These are phyloP conservation scores for Callosobruchus maculatus DNA, from an alignment of 2,888 invertebrate genomes.

Conservation along the genomic window DNA sequence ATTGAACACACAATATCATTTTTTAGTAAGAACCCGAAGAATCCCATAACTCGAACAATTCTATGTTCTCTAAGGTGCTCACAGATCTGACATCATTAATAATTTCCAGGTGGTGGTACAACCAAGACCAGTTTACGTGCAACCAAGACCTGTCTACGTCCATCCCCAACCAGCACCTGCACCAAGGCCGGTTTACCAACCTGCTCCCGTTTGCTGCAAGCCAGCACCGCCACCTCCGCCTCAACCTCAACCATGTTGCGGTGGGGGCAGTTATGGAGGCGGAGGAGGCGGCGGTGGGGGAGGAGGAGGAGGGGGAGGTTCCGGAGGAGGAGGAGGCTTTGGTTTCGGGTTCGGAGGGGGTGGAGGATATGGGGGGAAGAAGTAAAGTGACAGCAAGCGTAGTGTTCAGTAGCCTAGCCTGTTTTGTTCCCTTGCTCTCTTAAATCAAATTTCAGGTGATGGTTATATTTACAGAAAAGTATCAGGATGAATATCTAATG, in stretches of 20 bases:
- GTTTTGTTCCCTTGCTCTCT: too few species aligned
- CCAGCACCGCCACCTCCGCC: background rate
- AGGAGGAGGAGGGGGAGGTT: background rate
- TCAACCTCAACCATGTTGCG: background rate
- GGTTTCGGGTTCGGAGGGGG: background rate
- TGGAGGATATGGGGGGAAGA: background rate
- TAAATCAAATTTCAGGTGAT: too few species aligned
- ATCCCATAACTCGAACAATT: too few species aligned
- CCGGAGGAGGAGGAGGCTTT: background rate
- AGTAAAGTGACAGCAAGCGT: background rate
- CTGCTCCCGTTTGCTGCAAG: background rate
- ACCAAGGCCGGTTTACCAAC: background rate
- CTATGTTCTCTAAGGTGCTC: too few species aligned
- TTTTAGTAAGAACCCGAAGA: too few species aligned
- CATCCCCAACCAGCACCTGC: background rate
- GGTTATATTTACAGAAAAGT: too few species aligned
- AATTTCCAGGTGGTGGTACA: too few species aligned
- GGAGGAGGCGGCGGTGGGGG: background rate
- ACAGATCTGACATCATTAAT: too few species aligned
- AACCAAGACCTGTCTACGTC: background rate
- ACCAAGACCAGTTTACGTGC: background rate
- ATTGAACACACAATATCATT: too few species aligned
- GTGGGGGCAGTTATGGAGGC: background rate
- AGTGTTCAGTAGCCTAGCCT: too few species aligned
- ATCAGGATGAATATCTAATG: too few species aligned